These are phyloP conservation scores for Circaetus gallicus DNA, from an alignment of 2,113 vertebrate genomes.

Conservation along the genomic window DNA sequence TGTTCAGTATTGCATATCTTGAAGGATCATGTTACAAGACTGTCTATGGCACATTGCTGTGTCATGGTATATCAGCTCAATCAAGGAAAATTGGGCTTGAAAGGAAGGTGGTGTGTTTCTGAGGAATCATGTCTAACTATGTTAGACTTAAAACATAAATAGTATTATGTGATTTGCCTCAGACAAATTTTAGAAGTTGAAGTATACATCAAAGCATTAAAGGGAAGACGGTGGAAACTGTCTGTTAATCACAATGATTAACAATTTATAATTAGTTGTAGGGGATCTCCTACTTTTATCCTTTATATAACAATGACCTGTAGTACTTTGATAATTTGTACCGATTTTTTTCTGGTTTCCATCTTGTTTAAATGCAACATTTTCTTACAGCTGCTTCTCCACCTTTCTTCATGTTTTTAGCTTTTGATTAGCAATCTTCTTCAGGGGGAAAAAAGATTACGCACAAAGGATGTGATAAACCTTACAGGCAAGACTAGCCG, in stretches of 20 bases:
- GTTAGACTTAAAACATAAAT: not conserved
- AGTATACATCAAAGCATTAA: not conserved
- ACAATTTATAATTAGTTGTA: not conserved
- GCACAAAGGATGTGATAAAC: not conserved
- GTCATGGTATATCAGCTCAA: not conserved
- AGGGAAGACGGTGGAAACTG: not conserved
- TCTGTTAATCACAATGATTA: not conserved
- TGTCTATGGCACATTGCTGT: not conserved
- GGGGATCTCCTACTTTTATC: not conserved
- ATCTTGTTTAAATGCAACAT: not conserved
- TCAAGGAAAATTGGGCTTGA: not conserved
- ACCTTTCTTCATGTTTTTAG: not conserved
- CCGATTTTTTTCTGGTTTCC: not conserved
- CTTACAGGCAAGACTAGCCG: not conserved
- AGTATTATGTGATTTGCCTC: not conserved
- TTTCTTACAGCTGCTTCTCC: not conserved
- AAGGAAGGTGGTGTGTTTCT: not conserved
- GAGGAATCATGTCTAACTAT: accelerated
- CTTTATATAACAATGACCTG: not conserved
- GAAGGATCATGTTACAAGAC: not conserved
- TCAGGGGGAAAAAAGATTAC: not conserved
- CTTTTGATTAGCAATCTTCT: not conserved
- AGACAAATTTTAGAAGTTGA: not conserved
- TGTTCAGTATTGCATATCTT: not conserved
- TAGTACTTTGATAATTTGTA: not conserved